Evolutionary conservation across 2,113 vertebrate genomes (phyloP), one percentile per base, ranked within the genome.

Genomic region (Turnix velox): DNA sequence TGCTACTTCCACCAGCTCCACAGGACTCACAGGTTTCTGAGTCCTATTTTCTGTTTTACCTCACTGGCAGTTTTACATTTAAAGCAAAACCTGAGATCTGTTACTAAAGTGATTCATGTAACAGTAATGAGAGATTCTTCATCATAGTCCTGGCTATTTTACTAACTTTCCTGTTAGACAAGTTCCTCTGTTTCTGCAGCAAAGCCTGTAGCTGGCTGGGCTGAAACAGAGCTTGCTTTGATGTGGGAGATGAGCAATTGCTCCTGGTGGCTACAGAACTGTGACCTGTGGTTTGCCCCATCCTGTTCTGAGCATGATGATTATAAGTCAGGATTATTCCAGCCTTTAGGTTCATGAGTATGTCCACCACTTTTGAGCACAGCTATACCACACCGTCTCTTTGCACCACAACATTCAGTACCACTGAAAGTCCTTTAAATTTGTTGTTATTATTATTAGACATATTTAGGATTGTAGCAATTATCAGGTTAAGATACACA

Each of bases 271-370:
- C 57, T 80, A 68, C 87, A 71, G 67, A 71, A 75, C 69, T 74
- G 42, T 59, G 75, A 81, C 20, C 46, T 54, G 49, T 42, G 72
- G 58, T 75, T 92, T 78, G 65, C 74, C 63, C 9, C 2, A 23
- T 68, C 67, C 77, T 86, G 65, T 28, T 80, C 82, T 85, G 73
- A 62, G 68, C 46, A 43, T 37, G 51, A 45, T 30, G 59, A 65
- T 54, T 51, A 78, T 75, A 92, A 95, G 94, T 75, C 87, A 93
- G 92, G 91, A 92, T 81, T 93, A 94, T 52, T 85, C 66, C 87
- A 95, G 74, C 93, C 74, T 86, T 79, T 91, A 74, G 67, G 75
- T 95, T 92, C 58, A 78, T 37, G 69, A 88, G 62, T 68, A 92
- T 9, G 35, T 79, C 84, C 92, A 90, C 83, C 88, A 66, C 85